A percentile compares a stretch with the other conserved stretches of the same genome.
Conservation (phyloP, 2,888 invertebrate species). For the Calameuta filiformis region DNA sequence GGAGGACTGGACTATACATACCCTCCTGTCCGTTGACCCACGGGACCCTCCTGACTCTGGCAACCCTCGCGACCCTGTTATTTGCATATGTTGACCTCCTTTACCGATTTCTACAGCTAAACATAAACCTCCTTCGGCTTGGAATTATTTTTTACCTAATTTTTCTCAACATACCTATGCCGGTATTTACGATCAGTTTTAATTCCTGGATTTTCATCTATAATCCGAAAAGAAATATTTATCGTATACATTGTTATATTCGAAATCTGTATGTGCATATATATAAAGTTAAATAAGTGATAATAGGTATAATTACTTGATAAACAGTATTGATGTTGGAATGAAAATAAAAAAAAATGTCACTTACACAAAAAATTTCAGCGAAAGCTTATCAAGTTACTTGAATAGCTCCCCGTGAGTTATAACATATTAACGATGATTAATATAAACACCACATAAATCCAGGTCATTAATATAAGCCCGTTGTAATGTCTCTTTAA, state of each 20-base stretch:
- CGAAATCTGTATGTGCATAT: not conserved
- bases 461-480: not conserved
- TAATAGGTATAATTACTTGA: not conserved
- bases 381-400: not conserved
- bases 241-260: not conserved
- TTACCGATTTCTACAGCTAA: conserved; percentile 47
- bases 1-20: not conserved
- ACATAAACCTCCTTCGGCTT: conserved; percentile 29
- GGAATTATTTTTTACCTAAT: not conserved
- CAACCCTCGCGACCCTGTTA: conserved; percentile 51
- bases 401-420: not conserved
- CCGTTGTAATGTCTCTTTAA: not conserved
- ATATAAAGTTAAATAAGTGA: not conserved
- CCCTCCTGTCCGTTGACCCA: conserved; percentile 42
- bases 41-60: conserved; percentile 38
- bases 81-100: conserved; percentile 57
- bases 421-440: not conserved
- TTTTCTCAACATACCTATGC: not conserved
- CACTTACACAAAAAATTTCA: not conserved
- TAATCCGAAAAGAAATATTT: not conserved
- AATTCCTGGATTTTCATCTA: not conserved
- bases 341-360: not conserved
- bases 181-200: not conserved
- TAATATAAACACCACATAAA: not conserved
- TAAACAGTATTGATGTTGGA: not conserved